These are phyloP conservation scores for Ylistrum balloti DNA, from an alignment of 1,140 invertebrate genomes.

Conservation along the genomic window DNA sequence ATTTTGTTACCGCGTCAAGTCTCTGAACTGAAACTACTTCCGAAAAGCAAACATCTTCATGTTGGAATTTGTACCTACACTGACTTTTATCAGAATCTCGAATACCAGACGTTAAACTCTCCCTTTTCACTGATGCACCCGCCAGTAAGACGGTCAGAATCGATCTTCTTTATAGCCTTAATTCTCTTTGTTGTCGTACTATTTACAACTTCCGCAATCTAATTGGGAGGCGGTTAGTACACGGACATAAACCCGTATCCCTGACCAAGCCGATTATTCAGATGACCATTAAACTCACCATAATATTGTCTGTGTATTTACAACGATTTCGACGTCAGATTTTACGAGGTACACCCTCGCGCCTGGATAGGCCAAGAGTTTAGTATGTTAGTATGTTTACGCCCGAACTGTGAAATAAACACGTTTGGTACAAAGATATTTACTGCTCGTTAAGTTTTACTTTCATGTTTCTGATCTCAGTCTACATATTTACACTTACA, in stretches of 20 bases:
- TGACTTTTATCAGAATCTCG: no score
- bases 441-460: background rate
- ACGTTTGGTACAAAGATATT: background rate
- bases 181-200: background rate
- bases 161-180: background rate
- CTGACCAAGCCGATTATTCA: constrained; percentile 14
- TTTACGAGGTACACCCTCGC: background rate
- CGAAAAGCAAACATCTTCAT: no score
- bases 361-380: background rate
- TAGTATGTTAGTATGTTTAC: background rate
- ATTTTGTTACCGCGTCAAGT: no score
- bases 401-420: background rate
- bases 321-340: background rate
- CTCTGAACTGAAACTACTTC: no score
- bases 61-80: no score
- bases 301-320: background rate
- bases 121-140: no score
- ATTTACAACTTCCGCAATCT: background rate
- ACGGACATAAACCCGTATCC: background rate
- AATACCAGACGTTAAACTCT: no score
- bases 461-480: background rate
- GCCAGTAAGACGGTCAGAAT: no score
- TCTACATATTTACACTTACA: background rate
- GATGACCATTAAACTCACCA: background rate
- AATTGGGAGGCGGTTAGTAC: background rate